phyloP scores from a whole-genome alignment of 2,113 vertebrate genomes.

The Acrocephalus arundinaceus region DNA sequence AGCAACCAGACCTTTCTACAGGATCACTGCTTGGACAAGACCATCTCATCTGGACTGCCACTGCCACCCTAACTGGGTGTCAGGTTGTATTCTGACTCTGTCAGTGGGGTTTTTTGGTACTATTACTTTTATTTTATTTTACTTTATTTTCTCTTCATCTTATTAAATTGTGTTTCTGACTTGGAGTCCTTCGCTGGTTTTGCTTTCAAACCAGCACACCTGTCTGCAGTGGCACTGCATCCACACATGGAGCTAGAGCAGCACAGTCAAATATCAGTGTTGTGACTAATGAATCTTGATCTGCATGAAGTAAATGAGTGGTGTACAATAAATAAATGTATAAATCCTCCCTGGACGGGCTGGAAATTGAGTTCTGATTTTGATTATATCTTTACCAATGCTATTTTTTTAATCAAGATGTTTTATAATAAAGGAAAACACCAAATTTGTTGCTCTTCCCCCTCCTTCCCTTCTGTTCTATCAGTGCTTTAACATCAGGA shows the following conservation, averaged over 20 bases:
- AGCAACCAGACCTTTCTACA: too few relatives aligned
- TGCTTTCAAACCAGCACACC: too few relatives aligned
- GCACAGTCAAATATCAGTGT: background rate
- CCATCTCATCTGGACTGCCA: too few relatives aligned
- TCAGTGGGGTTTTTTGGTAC: too few relatives aligned
- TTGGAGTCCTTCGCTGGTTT: too few relatives aligned
- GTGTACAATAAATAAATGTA: too few relatives aligned
- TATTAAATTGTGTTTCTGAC: too few relatives aligned
- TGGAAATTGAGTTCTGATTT: background rate
- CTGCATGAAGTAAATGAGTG: background rate
- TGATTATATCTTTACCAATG: background rate
- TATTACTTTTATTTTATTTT: too few relatives aligned
- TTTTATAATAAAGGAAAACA: background rate
- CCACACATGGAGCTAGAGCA: fast-evolving
- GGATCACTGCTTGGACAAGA: too few relatives aligned
- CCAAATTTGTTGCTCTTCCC: background rate
- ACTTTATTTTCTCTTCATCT: too few relatives aligned
- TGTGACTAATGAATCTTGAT: background rate
- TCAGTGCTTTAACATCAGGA: background rate
- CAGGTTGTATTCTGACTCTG: too few relatives aligned
- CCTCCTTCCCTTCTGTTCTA: background rate
- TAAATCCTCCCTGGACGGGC: fast-evolving
- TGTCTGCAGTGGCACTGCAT: background rate
- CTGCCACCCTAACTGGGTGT: too few relatives aligned
- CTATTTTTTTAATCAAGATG: background rate